Percentiles rank a stretch among this genome's conserved stretches.
Evolutionary conservation across 2,888 invertebrate genomes (phyloP).

Genomic region (Gymnoscelis rufifasciata): DNA sequence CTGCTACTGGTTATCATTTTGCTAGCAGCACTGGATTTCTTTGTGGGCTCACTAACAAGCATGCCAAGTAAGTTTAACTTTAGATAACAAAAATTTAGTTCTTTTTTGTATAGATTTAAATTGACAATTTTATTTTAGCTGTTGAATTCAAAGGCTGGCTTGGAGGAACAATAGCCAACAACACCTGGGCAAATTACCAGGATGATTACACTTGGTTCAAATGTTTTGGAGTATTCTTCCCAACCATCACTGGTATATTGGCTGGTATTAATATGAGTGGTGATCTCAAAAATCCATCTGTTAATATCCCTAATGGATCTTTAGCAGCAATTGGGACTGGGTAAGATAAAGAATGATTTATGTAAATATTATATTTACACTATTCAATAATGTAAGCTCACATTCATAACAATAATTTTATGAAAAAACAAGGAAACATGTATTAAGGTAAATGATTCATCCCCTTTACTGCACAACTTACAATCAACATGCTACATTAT

Average conservation of each 20-base stretch:
- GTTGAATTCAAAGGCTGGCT: constrained; percentile 92
- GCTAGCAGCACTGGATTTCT: constrained; percentile 94
- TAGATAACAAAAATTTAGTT: too few relatives aligned
- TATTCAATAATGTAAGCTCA: too few relatives aligned
- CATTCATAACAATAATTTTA: too few relatives aligned
- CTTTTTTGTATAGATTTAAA: too few relatives aligned
- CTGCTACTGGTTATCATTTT: constrained; percentile 90
- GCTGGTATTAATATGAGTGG: constrained; percentile 99
- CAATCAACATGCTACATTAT: too few relatives aligned
- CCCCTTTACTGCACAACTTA: background rate
- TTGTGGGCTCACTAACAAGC: constrained; percentile 92
- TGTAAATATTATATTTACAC: background rate
- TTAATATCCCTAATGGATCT: constrained; percentile 96
- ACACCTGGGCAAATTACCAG: constrained; percentile 88
- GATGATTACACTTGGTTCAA: constrained; percentile 94
- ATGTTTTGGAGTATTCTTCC: constrained; percentile 98
- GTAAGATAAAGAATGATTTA: constrained; percentile 63
- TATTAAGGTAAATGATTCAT: background rate
- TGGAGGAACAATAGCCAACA: constrained; percentile 86
- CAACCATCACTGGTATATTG: constrained; percentile 96
- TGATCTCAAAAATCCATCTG: constrained; percentile 93
- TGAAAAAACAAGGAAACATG: too few relatives aligned
- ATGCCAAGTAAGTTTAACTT: constrained; percentile 80
- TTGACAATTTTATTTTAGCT: too few relatives aligned
- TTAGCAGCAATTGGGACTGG: constrained; percentile 94